Conservation (phyloP, 2,888 invertebrate genomes). For the Caenorhabditis sulstoni region DNA sequence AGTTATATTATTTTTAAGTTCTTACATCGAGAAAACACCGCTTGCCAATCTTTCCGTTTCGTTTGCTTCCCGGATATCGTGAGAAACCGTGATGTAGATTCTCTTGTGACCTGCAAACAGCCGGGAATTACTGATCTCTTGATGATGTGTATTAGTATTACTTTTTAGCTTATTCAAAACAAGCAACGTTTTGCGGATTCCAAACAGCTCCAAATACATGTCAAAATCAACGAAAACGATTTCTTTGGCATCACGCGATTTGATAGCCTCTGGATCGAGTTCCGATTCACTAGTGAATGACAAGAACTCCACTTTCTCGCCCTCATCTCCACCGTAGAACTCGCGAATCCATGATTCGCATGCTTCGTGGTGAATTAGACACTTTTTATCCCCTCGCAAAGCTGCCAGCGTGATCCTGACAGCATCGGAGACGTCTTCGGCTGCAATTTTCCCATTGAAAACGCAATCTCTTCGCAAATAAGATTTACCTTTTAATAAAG, state of each 20-base stretch:
- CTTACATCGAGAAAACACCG: not conserved
- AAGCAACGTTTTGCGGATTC: not conserved
- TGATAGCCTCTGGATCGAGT: not conserved
- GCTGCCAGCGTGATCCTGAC: conserved; percentile 13
- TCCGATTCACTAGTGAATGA: not conserved
- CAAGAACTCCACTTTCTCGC: not conserved
- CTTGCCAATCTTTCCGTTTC: not conserved
- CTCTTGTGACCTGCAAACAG: not conserved
- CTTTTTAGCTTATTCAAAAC: not conserved
- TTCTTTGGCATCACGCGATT: not conserved
- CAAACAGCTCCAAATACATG: not conserved
- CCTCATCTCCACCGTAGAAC: not conserved
- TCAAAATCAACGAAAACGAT: conserved; percentile 1
- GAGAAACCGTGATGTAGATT: not conserved
- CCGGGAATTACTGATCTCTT: not conserved
- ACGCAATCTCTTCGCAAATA: no score
- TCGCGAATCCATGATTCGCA: conserved; percentile 6
- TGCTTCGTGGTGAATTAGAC: conserved; percentile 9
- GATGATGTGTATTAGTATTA: not conserved
- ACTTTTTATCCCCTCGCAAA: conserved; percentile 8
- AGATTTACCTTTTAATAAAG: conserved; percentile 18
- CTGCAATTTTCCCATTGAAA: conserved; percentile 4
- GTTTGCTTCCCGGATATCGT: not conserved
- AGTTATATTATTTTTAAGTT: no score
- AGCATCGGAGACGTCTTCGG: conserved; percentile 10